Base-by-base conservation (phyloP, 2,888 invertebrate species). In the Mesoligia furuncula region DNA sequence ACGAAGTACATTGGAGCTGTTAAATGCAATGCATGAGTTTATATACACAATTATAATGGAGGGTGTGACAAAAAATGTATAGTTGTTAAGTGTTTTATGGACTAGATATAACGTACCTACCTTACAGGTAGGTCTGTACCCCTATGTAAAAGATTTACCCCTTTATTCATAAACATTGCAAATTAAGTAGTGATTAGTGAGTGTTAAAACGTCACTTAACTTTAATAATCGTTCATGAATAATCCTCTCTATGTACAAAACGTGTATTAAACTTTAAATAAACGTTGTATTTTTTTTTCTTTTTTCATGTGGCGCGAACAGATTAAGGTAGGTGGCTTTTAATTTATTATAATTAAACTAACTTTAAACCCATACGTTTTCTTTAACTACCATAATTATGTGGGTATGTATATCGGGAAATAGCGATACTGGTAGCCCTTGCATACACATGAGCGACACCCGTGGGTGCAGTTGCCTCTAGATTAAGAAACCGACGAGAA, bases 251-350 rank as follows among this genome's bases (percentile, higher is more conserved):
- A 3, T 9, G 17, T 48, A 4, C 8, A 64, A 65, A 65, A 59
- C 62, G 0, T 17, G 5, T 75, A 11, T 24, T 20, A 15, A 11
- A 36, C 20, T 17, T 17, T 17, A 54, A 24, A 31, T 36, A 9
- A 48, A 42, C 45, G 1, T 3, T 73, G 20, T 73, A 6, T 80
- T 73, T 74, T 15, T 73, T 15, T 84, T 62, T 54, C 24, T n/a
- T 76, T 66, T 68, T 70, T 85, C 83, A 83, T 83, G 83, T 83
- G 83, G 70, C 51, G 83, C 48, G 7, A 54, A 61, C 83, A 83
- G 83, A 85, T 81, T 83, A 81, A 83, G 83, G 83, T 83, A 77
- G 2, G 83, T 71, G 31, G 8, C 5, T 17, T 36, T 36, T 20
- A n/a, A 42, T 65, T 80, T 45, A 36, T 36, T 57, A 0, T 17